Conservation (phyloP, 2,797 vertebrate species). For the Pelochelys cantorii region DNA sequence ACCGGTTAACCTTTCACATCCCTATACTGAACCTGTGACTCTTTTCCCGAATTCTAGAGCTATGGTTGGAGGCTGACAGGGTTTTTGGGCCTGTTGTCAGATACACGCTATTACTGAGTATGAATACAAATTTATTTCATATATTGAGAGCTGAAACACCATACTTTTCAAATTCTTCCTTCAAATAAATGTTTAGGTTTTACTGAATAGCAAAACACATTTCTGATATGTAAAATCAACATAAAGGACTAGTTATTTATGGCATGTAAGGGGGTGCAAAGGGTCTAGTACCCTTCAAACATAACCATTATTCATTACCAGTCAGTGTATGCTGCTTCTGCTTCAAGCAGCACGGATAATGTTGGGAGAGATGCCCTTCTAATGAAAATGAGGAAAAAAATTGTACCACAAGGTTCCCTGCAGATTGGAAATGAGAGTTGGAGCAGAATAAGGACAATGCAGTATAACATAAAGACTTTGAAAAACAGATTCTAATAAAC, state of each 20-base stretch:
- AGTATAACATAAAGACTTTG: conserved; percentile 45
- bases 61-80: not conserved
- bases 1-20: too few species aligned
- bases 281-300: conserved; percentile 73
- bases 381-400: conserved; percentile 73
- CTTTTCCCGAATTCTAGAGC: not conserved
- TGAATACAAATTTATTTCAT: not conserved
- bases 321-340: conserved; percentile 67
- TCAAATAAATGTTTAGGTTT: not conserved
- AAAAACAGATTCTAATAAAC: not conserved
- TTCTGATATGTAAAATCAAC: conserved; percentile 42
- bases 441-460: conserved; percentile 52
- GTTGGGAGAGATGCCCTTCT: conserved; percentile 73
- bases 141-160: conserved; percentile 34
- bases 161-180: conserved; percentile 46
- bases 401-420: conserved; percentile 76
- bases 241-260: conserved; percentile 57
- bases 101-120: conserved; percentile 18
- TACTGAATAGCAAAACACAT: not conserved
- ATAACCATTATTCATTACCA: conserved; percentile 74
- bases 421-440: conserved; percentile 73
- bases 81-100: conserved; percentile 25
- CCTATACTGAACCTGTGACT: not conserved
- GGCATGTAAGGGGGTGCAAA: conserved; percentile 57
- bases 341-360: conserved; percentile 66